Base-by-base conservation (phyloP, 2,113 vertebrate species). In the Antennarius striatus region DNA sequence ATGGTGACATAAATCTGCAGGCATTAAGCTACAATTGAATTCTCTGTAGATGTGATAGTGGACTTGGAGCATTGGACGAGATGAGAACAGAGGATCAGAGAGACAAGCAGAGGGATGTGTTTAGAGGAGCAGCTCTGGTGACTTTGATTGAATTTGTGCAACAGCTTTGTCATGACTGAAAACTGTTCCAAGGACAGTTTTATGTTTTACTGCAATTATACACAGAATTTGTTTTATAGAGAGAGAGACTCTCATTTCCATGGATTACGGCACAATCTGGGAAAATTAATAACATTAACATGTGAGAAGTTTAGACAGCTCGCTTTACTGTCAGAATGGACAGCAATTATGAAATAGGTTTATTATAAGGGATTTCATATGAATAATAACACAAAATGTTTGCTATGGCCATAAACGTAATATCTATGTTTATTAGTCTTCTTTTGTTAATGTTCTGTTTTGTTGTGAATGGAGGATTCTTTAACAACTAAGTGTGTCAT, bases 181-280 rank as follows among this genome's bases (percentile, higher is more conserved):
- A 71, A 43, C 40, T 63, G 15, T 50, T 68, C 52, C 39, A 46
- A 15, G 11, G 50, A 48, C 42, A 58, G 56, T 62, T 76, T 50
- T 9, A 57, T 29, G 16, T 60, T 17, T 46, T 14, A 46, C 47
- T 46, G 71, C 71, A 62, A 79, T 82, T 58, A 49, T 4, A 36
- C 29, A 50, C 55, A 54, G 36, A 47, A 4, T 7, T 3, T 28
- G 14, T 67, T 56, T 68, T 54, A 56, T 45, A 22, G 22, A 22
- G 22, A 22, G 48, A 42, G 32, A 36, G 46, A 14, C 46, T 40
- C 52, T 56, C n/a, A 17, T 47, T 58, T 61, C 15, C 30, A 22
- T 56, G 62, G 47, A 30, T 75, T 48, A 51, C 43, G 63, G 54
- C 14, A 50, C 15, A 63, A 52, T 64, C 48, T 60, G 30, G 49